Evolutionary conservation across 2,888 invertebrate genomes (phyloP), one percentile per base, ranked within the genome.

Genomic region (Dasysyrphus albostriatus): DNA sequence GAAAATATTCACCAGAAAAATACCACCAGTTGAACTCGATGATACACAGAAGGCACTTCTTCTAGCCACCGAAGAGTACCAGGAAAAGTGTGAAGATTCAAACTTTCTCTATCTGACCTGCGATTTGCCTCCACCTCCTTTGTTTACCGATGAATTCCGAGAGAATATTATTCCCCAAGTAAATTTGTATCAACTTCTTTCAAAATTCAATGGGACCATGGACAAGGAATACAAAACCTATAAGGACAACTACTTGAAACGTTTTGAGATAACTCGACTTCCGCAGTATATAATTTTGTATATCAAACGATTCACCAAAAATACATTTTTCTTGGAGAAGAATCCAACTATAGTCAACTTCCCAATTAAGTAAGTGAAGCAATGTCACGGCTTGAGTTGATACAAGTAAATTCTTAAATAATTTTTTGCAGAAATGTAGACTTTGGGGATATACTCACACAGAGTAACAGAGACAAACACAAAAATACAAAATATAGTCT

Each of bases 311-410:
- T 99, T 99, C 92, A 99, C 98, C 0, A 99, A 98, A 93, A 99
- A 99, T 92, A 98, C 98, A 7, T 99, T 99, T 93, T 99, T 98
- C 91, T 95, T 98, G 19, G 99, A 99, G 92, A 99, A 99, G 93
- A 99, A 99, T 94, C 99, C 99, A 1, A 99, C 99, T 0, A 99
- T 99, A 90, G 99, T 99, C 3, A 99, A 99, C 93, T 99, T 99
- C 92, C 99, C 99, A 5, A 98, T 99, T 83, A 98, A 98, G 98
- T 98, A 94, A 95, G 96, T 94, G 56, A 7, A 88, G 39, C 0
- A 7, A 7, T 44, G 7, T 44, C 7, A n/a, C 7, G n/a, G 3
- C n/a, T 44, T 44, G 44, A n/a, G 3, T 3, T 16, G 16, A 16
- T 47, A 16, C 9, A 58, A 32, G 2, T 49, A n/a, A 58, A 61